phyloP scores from a whole-genome alignment of 2,113 vertebrate genomes.

The Oreochromis niloticus region DNA sequence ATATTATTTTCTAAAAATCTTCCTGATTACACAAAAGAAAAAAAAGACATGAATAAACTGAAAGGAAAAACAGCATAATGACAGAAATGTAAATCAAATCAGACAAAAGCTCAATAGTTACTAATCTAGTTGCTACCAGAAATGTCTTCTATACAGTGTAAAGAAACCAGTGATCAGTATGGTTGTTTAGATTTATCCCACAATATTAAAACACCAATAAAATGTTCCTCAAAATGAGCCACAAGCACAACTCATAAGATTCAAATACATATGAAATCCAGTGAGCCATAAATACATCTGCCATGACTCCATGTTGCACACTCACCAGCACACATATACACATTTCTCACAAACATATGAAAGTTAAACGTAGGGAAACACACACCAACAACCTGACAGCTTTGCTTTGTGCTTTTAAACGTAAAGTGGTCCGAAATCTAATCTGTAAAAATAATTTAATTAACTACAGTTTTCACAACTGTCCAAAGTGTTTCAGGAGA shows the following conservation, averaged over 20 bases:
- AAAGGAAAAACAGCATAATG: neutral
- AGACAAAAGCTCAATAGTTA: neutral
- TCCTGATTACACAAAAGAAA: neutral
- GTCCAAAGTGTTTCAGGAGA: conserved; percentile 17
- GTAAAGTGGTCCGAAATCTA: neutral
- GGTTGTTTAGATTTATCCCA: neutral
- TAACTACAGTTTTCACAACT: conserved; percentile 2
- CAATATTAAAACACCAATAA: neutral
- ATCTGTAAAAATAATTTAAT: conserved; percentile 25
- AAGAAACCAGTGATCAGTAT: neutral
- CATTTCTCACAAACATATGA: neutral
- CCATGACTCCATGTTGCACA: neutral
- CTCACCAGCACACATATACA: neutral
- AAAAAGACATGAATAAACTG: neutral
- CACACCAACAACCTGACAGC: conserved; percentile 14
- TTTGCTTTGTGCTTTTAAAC: neutral
- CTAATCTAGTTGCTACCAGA: neutral
- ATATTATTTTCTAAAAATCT: neutral
- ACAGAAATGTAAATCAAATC: neutral
- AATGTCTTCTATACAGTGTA: neutral
- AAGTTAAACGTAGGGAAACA: neutral
- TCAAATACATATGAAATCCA: neutral
- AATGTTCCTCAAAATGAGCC: neutral
- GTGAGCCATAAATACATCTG: neutral
- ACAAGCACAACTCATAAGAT: neutral